Conservation (phyloP, 1,140 invertebrate species). For the Penaeus japonicus region DNA sequence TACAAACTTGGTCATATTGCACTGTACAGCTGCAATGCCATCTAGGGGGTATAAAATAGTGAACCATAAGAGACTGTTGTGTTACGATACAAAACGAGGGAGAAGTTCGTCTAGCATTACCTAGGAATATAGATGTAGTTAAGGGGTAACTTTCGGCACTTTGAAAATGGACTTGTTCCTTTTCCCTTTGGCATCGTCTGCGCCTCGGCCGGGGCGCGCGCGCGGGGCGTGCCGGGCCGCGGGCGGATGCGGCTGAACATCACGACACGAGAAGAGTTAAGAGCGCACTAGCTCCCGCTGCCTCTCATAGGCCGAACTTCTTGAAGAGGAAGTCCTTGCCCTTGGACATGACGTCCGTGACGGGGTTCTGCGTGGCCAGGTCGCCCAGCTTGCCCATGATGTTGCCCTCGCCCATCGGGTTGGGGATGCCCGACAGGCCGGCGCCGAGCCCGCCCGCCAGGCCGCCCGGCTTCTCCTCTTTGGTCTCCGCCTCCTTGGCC, state of each 20-base stretch:
- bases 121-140: constrained; percentile 3
- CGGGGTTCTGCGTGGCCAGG: constrained; percentile 56
- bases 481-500: constrained; percentile 13
- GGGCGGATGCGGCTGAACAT: neutral
- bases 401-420: constrained; percentile 57
- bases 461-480: constrained; percentile 49
- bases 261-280: constrained; percentile 8
- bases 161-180: constrained; percentile 23
- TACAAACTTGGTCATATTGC: constrained; percentile 21
- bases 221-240: neutral
- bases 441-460: constrained; percentile 56
- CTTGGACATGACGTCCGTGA: constrained; percentile 58
- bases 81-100: constrained; percentile 26
- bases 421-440: constrained; percentile 53
- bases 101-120: constrained; percentile 4
- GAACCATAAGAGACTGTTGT: constrained; percentile 12
- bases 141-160: constrained; percentile 24
- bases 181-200: neutral
- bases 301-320: constrained; percentile 58
- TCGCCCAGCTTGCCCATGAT: constrained; percentile 59
- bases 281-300: constrained; percentile 29
- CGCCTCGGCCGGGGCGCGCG: neutral
- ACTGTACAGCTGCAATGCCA: constrained; percentile 9
- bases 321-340: constrained; percentile 59
- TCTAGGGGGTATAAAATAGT: constrained; percentile 11